These are phyloP conservation scores for Gasteruption jaculator DNA, from an alignment of 2,888 invertebrate species.

Conservation along the genomic window DNA sequence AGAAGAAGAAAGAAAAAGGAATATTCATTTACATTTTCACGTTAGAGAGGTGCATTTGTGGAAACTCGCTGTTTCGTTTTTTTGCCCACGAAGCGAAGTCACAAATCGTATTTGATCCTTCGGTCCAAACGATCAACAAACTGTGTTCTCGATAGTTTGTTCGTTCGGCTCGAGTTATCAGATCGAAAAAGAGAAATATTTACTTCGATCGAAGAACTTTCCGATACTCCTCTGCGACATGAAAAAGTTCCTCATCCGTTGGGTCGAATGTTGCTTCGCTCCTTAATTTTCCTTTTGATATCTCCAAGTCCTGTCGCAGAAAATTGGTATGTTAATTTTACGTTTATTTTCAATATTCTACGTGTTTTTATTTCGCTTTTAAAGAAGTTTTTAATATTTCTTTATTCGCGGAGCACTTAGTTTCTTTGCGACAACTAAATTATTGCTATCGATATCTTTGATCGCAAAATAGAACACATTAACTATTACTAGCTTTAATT, in stretches of 20 bases:
- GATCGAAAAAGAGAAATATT: constrained; percentile 32
- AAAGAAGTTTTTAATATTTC: background rate
- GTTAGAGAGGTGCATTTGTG: too few species aligned
- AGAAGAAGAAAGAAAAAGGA: too few species aligned
- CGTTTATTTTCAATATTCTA: constrained; percentile 1
- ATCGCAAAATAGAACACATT: too few species aligned
- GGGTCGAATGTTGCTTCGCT: constrained; percentile 43
- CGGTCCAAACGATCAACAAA: constrained; percentile 51
- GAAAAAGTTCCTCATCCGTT: constrained; percentile 41
- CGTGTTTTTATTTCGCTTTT: background rate
- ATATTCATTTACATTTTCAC: too few species aligned
- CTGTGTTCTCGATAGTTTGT: constrained; percentile 47
- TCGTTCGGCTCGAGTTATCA: constrained; percentile 53
- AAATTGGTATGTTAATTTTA: background rate
- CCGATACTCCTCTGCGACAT: constrained; percentile 34
- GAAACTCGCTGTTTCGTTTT: too few species aligned
- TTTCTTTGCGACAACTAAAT: too few species aligned
- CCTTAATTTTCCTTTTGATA: constrained; percentile 39
- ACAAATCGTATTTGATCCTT: constrained; percentile 42
- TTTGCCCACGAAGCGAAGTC: too few species aligned
- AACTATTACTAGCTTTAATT: too few species aligned
- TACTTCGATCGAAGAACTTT: constrained; percentile 24
- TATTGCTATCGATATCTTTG: too few species aligned
- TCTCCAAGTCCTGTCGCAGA: constrained; percentile 37
- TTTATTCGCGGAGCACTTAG: too few species aligned